Evolutionary conservation across 2,797 vertebrate genomes (phyloP).

Genomic region (Chelonia mydas): DNA sequence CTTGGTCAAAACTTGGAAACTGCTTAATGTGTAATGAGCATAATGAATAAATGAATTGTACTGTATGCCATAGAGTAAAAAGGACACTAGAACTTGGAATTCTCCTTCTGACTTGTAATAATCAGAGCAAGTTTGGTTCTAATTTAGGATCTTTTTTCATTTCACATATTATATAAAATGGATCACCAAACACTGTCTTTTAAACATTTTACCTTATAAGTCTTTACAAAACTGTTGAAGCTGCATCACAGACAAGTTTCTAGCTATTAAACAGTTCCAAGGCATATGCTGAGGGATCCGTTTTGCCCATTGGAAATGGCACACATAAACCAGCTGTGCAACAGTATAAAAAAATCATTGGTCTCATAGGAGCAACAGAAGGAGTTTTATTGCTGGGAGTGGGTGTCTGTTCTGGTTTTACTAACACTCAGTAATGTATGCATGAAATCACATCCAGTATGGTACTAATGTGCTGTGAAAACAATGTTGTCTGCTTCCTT

Average conservation of each 20-base stretch:
- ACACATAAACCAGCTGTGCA: conserved; percentile 74
- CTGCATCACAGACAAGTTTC: conserved; percentile 48
- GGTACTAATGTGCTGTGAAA: conserved; percentile 58
- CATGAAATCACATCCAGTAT: conserved; percentile 69
- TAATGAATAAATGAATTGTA: conserved; percentile 31
- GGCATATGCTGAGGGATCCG: conserved; percentile 1
- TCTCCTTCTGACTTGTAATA: conserved; percentile 9
- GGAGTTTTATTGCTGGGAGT: conserved; percentile 64
- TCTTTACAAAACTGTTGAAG: conserved; percentile 53
- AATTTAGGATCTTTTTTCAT: conserved; percentile 15
- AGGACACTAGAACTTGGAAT: not conserved
- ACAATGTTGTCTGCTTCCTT: conserved; percentile 55
- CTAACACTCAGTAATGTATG: conserved; percentile 68
- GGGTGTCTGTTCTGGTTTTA: conserved; percentile 76
- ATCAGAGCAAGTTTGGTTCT: conserved; percentile 24
- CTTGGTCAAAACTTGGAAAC: conserved; percentile 5
- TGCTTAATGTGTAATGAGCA: not conserved
- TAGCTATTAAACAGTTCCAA: conserved; percentile 57
- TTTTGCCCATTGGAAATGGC: conserved; percentile 67
- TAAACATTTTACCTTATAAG: conserved; percentile 1
- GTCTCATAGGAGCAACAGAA: conserved; percentile 64
- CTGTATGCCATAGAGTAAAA: not conserved
- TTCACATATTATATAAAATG: not conserved
- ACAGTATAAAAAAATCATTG: conserved; percentile 72
- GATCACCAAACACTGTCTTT: conserved; percentile 26